Conservation (phyloP, 2,113 vertebrate species). For the Pristiophorus japonicus region DNA sequence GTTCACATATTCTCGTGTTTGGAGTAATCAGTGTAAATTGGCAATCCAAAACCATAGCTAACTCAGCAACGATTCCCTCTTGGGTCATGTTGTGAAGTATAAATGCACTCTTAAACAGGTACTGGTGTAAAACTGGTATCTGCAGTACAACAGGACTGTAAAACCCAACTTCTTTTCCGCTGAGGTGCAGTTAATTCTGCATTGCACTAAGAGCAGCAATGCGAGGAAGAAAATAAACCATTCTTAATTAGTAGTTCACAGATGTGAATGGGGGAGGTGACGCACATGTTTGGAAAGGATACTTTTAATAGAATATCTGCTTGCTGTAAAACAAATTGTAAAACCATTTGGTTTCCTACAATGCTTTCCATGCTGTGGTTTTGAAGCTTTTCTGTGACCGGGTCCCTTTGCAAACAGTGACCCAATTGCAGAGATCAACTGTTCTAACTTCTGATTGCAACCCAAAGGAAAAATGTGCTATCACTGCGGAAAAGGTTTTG, state of each 20-base stretch:
- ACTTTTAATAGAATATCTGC: background rate
- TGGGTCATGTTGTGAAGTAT: background rate
- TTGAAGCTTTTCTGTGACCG: background rate
- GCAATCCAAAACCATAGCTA: too few species aligned
- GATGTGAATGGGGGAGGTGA: background rate
- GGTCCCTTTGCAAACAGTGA: background rate
- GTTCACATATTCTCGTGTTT: too few species aligned
- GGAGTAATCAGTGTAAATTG: too few species aligned
- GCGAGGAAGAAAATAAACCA: background rate
- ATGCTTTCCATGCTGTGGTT: background rate
- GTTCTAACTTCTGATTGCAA: background rate
- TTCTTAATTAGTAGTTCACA: background rate
- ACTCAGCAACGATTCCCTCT: background rate
- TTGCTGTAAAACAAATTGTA: background rate
- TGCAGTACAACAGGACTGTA: background rate
- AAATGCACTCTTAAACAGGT: background rate
- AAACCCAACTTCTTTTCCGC: background rate
- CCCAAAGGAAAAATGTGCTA: background rate
- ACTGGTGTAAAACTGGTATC: background rate
- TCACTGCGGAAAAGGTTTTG: background rate
- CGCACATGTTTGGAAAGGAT: background rate
- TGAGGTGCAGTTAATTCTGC: background rate
- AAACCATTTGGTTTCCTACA: background rate
- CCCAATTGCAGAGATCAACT: background rate
- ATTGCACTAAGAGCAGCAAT: background rate